Conservation (phyloP, 2,888 invertebrate genomes). For the Abscondita cerata region DNA sequence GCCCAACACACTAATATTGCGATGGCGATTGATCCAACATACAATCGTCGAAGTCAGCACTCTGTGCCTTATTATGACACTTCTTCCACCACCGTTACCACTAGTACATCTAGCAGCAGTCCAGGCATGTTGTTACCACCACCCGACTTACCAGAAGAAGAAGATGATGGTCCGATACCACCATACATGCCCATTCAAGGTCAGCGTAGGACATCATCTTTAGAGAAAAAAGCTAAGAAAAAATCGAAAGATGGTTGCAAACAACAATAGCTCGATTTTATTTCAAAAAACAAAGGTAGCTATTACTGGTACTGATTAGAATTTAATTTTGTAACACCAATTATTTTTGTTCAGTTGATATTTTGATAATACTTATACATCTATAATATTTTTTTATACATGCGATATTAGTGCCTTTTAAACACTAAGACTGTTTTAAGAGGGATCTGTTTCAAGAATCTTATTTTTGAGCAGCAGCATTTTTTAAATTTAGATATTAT, state of each 20-base stretch:
- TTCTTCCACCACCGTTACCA: constrained; percentile 53
- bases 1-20: constrained; percentile 66
- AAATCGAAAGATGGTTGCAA: constrained; percentile 55
- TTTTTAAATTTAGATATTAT: neutral
- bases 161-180: constrained; percentile 66
- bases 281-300: neutral
- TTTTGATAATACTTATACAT: neutral
- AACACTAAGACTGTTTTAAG: neutral
- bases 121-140: constrained; percentile 50
- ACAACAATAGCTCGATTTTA: constrained; percentile 47
- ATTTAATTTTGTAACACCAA: constrained; percentile 2
- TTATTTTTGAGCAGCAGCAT: neutral
- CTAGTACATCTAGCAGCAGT: constrained; percentile 52
- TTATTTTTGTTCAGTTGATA: neutral
- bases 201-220: constrained; percentile 69
- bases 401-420: too few species aligned
- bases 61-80: constrained; percentile 54
- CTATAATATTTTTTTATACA: too few species aligned
- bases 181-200: constrained; percentile 83
- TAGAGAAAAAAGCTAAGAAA: constrained; percentile 57
- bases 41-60: constrained; percentile 54
- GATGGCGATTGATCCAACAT: constrained; percentile 73
- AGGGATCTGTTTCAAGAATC: neutral
- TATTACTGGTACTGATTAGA: constrained; percentile 2
- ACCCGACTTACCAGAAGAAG: constrained; percentile 48